phyloP scores from a whole-genome alignment of 1,140 invertebrate genomes.

The Aphelenchoides avenae region DNA sequence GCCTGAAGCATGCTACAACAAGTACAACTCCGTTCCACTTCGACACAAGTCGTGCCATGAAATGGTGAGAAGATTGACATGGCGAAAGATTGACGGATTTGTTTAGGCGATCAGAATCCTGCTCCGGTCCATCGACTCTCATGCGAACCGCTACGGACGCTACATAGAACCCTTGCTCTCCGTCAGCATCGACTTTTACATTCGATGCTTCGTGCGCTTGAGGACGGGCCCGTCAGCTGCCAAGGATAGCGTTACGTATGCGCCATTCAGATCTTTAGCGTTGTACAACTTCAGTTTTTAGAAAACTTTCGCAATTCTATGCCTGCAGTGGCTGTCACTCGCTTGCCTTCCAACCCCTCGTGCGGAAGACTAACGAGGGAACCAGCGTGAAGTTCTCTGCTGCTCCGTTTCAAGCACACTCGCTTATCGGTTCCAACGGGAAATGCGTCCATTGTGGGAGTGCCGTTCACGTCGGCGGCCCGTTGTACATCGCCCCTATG shows the following conservation, averaged over 20 bases:
- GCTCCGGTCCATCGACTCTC: constrained; percentile 79
- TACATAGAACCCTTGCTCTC: constrained; percentile 86
- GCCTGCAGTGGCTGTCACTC: constrained; percentile 48
- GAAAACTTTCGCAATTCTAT: constrained; percentile 52
- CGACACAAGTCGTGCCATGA: constrained; percentile 87
- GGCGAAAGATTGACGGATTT: not conserved
- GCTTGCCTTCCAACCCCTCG: constrained; percentile 39
- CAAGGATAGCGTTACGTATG: constrained; percentile 74
- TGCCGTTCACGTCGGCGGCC: constrained; percentile 73
- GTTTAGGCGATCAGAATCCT: constrained; percentile 80
- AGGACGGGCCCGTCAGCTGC: constrained; percentile 74
- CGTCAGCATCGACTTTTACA: constrained; percentile 92
- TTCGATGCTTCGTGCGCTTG: constrained; percentile 85
- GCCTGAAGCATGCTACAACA: constrained; percentile 84
- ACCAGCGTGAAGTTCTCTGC: constrained; percentile 25
- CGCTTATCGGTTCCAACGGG: constrained; percentile 5
- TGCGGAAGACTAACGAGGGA: constrained; percentile 37
- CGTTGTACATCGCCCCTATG: constrained; percentile 82
- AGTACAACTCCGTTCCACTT: constrained; percentile 86
- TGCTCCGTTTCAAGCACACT: constrained; percentile 19
- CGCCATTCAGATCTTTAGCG: constrained; percentile 18
- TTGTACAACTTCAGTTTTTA: constrained; percentile 22
- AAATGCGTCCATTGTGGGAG: constrained; percentile 46
- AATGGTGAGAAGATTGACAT: constrained; percentile 67
- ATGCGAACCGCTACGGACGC: constrained; percentile 84